phyloP scores from a whole-genome alignment of 1,140 invertebrate genomes.

The Danaus melanippus region DNA sequence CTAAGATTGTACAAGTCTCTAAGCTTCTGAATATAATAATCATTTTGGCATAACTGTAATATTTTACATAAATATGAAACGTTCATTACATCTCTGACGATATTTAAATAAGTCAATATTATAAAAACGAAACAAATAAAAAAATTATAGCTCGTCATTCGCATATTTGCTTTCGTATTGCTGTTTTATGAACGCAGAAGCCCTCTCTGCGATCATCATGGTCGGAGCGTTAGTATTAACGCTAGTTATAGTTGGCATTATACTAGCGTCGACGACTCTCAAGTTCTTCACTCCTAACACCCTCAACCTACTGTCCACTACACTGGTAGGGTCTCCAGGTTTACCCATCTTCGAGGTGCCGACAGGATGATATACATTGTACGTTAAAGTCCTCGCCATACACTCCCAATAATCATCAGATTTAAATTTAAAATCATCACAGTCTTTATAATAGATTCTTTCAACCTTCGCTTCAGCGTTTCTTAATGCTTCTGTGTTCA shows the following conservation, averaged over 20 bases:
- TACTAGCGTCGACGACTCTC: slow-evolving; percentile 83
- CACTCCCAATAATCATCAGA: slow-evolving; percentile 58
- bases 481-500: slow-evolving; percentile 41
- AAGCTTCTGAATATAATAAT: too few relatives aligned
- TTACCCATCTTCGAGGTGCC: slow-evolving; percentile 91
- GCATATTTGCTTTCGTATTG: slow-evolving; percentile 34
- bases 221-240: slow-evolving; percentile 82
- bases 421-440: slow-evolving; percentile 37
- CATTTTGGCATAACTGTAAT: too few relatives aligned
- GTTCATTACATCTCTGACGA: too few relatives aligned
- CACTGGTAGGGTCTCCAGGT: slow-evolving; percentile 75
- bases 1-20: too few relatives aligned
- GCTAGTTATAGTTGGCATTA: slow-evolving; percentile 81
- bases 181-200: slow-evolving; percentile 84
- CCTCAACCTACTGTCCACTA: slow-evolving; percentile 80
- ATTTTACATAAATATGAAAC: too few relatives aligned
- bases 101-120: too few relatives aligned
- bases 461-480: slow-evolving; percentile 43
- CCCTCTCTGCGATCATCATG: slow-evolving; percentile 91
- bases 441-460: slow-evolving; percentile 46
- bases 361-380: slow-evolving; percentile 59
- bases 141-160: too few relatives aligned
- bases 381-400: slow-evolving; percentile 55
- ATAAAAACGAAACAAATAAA: too few relatives aligned
- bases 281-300: slow-evolving; percentile 79